Base-by-base conservation (phyloP, 2,888 invertebrate genomes). In the Amphiduros pacificus region DNA sequence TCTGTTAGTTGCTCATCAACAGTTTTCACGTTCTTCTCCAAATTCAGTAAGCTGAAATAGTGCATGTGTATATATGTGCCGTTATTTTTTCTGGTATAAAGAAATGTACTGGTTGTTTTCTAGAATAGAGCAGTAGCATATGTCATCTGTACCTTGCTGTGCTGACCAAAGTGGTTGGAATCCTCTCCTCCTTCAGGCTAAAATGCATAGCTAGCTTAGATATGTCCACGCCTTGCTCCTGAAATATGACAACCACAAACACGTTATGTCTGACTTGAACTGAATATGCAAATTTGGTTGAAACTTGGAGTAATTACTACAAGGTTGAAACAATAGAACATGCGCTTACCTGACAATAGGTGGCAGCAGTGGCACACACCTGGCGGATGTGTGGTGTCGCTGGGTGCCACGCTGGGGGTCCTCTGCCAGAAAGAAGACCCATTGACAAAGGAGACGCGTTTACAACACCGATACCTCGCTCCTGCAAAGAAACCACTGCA, bases 381-480 rank as follows among this genome's bases (percentile, higher is more conserved):
- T 62, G 36, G 27, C 51, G 62, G 22, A 68, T 41, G 2, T 59
- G 22, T 51, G 41, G 36, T 32, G 40, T 57, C 6, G 68, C 68
- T 29, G 68, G 68, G 48, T 68, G 68, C 68, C 68, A 68, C 6
- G 27, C 29, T 3, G 65, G 63, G 11, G 81, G 75, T 0, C 91
- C 91, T 31, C 77, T 78, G 78, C 88, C 90, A 14, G 90, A 89
- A 27, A 94, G 84, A 26, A 94, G 84, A 1, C 93, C 92, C 90
- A 94, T 88, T 1, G 88, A 89, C 14, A 90, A 88, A 0, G 88
- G 87, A 0, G 92, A 88, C 0, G 92, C 93, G 79, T 91, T 91
- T 31, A 94, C 89, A 27, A 94, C 84, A 0, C 91, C 93, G 11
- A 94, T 79, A 50, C 89, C 87, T 74, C 86, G 85, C 61, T 83